These are phyloP conservation scores for Cacatua alba DNA, from an alignment of 2,113 vertebrate species.

Conservation along the genomic window DNA sequence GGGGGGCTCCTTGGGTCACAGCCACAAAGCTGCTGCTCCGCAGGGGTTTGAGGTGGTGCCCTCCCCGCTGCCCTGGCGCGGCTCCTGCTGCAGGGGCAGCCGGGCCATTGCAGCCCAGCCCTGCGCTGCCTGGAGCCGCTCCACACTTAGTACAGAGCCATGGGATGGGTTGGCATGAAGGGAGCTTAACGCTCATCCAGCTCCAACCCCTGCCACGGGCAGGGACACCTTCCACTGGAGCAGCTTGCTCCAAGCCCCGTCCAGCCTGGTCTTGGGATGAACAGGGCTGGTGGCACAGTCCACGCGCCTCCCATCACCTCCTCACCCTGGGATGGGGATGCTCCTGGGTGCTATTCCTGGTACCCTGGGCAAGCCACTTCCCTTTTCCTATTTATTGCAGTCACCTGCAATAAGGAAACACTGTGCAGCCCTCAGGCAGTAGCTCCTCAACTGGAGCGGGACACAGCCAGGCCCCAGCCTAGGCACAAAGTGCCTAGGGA, in stretches of 20 bases:
- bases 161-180: background rate
- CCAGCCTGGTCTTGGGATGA: background rate
- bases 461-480: fast-evolving
- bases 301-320: background rate
- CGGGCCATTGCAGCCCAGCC: fast-evolving
- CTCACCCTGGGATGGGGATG: background rate
- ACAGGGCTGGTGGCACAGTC: background rate
- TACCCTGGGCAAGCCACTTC: background rate
- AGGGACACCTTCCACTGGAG: background rate
- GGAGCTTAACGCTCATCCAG: background rate
- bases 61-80: fast-evolving
- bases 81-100: background rate
- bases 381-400: background rate
- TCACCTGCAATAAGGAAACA: background rate
- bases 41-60: background rate
- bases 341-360: background rate
- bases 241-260: background rate
- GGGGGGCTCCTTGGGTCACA: background rate
- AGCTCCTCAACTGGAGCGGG: fast-evolving
- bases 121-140: fast-evolving
- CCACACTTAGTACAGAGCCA: background rate
- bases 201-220: background rate
- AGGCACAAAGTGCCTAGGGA: fast-evolving
- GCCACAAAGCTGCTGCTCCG: background rate
- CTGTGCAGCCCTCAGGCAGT: fast-evolving